Evolutionary conservation across 2,113 vertebrate genomes (phyloP).

Genomic region (Saguinus midas): DNA sequence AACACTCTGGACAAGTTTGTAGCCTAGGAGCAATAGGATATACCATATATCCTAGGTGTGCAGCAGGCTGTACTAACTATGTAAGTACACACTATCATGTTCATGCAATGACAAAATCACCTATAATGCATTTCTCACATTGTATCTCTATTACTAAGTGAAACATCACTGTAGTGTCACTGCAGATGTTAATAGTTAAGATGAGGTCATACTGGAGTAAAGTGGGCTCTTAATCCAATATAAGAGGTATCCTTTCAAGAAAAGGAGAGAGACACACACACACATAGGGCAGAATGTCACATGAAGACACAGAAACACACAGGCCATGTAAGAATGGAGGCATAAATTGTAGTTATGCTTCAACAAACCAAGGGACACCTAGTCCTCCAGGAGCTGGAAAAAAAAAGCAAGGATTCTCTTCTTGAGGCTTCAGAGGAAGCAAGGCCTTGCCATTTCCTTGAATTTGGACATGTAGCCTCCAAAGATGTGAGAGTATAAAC

Average conservation of each 20-base stretch:
- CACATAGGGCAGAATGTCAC: neutral
- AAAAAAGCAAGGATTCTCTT: neutral
- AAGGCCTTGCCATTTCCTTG: neutral
- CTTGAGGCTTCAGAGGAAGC: neutral
- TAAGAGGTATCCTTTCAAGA: neutral
- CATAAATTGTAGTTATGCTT: neutral
- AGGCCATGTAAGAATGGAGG: neutral
- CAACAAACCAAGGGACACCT: neutral
- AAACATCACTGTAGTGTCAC: neutral
- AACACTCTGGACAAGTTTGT: neutral
- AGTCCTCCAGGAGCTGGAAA: neutral
- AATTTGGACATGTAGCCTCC: neutral
- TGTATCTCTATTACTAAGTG: neutral
- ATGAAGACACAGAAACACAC: neutral
- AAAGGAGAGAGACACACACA: neutral
- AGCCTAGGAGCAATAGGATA: neutral
- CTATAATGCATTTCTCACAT: neutral
- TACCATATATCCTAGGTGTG: neutral
- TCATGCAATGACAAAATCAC: neutral
- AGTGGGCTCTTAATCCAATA: neutral
- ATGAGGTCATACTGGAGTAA: neutral
- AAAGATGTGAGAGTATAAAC: neutral
- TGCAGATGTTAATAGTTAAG: neutral
- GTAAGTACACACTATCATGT: neutral
- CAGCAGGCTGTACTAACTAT: neutral